These are phyloP conservation scores for Hirtodrosophila trivittata DNA, from an alignment of 2,888 invertebrate genomes.

Conservation along the genomic window DNA sequence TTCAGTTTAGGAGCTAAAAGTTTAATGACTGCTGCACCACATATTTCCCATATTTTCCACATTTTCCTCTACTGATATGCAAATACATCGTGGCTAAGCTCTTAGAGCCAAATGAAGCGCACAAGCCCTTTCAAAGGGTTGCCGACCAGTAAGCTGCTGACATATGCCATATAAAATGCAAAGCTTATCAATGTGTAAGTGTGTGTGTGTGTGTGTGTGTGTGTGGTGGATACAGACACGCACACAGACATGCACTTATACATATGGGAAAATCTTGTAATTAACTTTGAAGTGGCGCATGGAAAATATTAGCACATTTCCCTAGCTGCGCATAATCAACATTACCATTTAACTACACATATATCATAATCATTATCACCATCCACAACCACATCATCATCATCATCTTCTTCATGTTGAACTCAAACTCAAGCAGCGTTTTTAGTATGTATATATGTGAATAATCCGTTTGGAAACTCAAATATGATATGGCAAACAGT, in stretches of 20 bases:
- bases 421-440: constrained; percentile 29
- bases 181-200: constrained; percentile 34
- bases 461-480: constrained; percentile 10
- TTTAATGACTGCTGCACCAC: constrained; percentile 12
- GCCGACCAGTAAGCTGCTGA: constrained; percentile 26
- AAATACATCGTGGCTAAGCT: not conserved
- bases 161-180: constrained; percentile 33
- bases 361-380: constrained; percentile 18
- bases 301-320: constrained; percentile 62
- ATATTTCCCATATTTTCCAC: not conserved
- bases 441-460: not conserved
- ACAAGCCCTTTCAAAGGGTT: constrained; percentile 34
- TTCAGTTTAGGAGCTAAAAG: constrained; percentile 2
- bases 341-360: constrained; percentile 14
- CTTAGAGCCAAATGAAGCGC: constrained; percentile 9
- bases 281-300: constrained; percentile 66
- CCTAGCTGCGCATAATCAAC: constrained; percentile 30
- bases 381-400: constrained; percentile 4
- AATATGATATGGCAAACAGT: constrained; percentile 42
- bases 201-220: too few relatives aligned
- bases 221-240: not conserved
- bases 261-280: constrained; percentile 50
- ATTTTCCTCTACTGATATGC: too few relatives aligned
- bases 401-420: constrained; percentile 9
- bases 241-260: constrained; percentile 10